Evolutionary conservation across 1,140 invertebrate genomes (phyloP).

Genomic region (Bicyclus anynana): DNA sequence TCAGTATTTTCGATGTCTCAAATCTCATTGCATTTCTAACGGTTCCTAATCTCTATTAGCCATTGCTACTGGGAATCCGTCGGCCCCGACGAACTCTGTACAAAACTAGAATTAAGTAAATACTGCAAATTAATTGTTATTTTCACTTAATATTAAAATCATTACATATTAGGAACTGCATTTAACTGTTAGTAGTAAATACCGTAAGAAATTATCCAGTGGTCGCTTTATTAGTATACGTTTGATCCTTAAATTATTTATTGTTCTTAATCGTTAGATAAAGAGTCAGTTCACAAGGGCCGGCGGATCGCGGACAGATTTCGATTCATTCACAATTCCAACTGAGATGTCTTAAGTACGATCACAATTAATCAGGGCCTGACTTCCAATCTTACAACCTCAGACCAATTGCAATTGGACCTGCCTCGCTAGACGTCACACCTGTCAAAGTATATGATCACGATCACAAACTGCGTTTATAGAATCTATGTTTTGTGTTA

Average conservation of each 20-base stretch:
- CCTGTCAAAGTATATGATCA: too few relatives aligned
- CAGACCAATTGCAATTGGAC: too few relatives aligned
- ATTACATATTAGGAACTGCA: constrained; percentile 68
- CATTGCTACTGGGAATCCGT: constrained; percentile 1
- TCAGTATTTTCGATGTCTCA: constrained; percentile 45
- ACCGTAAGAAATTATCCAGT: constrained; percentile 48
- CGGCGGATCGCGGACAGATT: constrained; percentile 43
- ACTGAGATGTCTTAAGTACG: constrained; percentile 50
- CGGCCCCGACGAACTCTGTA: constrained; percentile 34
- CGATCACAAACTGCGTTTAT: too few relatives aligned
- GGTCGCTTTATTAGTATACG: constrained; percentile 21
- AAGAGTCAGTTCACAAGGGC: constrained; percentile 34
- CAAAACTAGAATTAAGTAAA: constrained; percentile 45
- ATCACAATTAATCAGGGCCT: constrained; percentile 34
- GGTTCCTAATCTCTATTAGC: constrained; percentile 4
- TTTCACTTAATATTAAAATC: constrained; percentile 48
- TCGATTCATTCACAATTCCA: constrained; percentile 51
- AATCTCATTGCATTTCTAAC: constrained; percentile 50
- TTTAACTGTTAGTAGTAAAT: constrained; percentile 46
- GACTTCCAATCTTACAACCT: constrained; percentile 56
- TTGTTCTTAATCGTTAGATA: constrained; percentile 28
- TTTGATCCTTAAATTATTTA: constrained; percentile 22
- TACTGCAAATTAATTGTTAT: constrained; percentile 49
- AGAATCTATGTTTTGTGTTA: too few relatives aligned
- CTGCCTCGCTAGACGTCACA: too few relatives aligned